phyloP scores from a whole-genome alignment of 2,113 vertebrate species.

The Scopus umbretta region DNA sequence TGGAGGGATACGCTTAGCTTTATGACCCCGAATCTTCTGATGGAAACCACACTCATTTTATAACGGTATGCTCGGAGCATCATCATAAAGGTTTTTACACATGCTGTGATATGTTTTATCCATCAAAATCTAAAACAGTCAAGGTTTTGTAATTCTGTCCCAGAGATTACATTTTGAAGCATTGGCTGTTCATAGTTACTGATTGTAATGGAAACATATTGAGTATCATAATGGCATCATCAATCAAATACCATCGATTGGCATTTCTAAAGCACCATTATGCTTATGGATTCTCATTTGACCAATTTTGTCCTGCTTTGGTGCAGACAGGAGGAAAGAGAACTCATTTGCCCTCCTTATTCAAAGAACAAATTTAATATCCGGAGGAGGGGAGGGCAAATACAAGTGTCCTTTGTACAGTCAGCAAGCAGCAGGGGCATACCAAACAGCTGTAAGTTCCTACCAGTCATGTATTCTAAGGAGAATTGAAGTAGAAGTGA shows the following conservation, averaged over 20 bases:
- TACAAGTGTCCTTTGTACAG: neutral
- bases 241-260: neutral
- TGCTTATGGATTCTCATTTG: neutral
- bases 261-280: neutral
- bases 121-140: neutral
- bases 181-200: neutral
- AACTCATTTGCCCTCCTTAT: neutral
- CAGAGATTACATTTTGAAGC: neutral
- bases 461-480: neutral
- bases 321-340: neutral
- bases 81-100: neutral
- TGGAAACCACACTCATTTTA: neutral
- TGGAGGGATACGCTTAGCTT: neutral
- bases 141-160: constrained; percentile 6
- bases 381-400: neutral
- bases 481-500: neutral
- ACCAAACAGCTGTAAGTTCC: neutral
- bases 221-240: constrained; percentile 8
- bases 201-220: constrained; percentile 4
- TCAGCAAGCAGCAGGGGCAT: neutral
- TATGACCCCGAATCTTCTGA: neutral
- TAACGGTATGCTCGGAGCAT: neutral
- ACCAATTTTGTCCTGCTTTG: neutral
- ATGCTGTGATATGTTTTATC: neutral
- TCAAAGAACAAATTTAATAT: neutral